These are phyloP conservation scores for Apostichopus japonicus DNA, from an alignment of 35 echinoderm and acorn worm species.

Conservation along the genomic window DNA sequence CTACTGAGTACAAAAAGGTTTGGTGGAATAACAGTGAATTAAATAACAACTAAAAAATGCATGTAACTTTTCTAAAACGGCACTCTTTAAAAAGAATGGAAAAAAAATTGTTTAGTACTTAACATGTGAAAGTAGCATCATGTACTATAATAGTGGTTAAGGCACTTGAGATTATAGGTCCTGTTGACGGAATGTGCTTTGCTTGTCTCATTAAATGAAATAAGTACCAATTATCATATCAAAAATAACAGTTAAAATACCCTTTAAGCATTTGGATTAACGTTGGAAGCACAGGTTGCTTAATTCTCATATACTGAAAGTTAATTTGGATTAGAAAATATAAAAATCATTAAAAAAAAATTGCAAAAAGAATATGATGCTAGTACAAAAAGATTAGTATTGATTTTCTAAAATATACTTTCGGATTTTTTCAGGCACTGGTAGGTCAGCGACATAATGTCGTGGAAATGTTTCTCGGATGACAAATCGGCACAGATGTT, in stretches of 20 bases:
- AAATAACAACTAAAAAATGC: no score
- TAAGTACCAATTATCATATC: neutral
- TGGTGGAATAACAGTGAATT: no score
- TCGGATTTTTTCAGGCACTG: constrained; percentile 90
- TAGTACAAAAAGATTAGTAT: constrained; percentile 61
- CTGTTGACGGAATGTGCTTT: constrained; percentile 4
- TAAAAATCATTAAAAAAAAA: neutral
- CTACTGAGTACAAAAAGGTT: no score
- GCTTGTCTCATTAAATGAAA: neutral
- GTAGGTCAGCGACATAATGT: constrained; percentile 84
- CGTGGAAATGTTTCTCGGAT: constrained; percentile 90
- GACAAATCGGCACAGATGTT: constrained; percentile 93
- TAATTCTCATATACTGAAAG: neutral
- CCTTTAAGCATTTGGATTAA: neutral
- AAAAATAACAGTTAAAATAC: neutral
- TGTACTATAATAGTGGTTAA: neutral
- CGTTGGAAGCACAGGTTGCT: neutral
- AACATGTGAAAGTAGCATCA: no score
- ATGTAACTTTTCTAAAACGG: no score
- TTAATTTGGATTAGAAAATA: neutral
- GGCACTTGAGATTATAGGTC: neutral
- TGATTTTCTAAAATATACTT: constrained; percentile 97
- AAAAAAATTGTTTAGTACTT: no score
- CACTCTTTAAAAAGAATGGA: no score
- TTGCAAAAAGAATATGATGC: neutral